Percentiles rank a stretch among this genome's conserved stretches.
These are phyloP conservation scores for Agrochola lota DNA, from an alignment of 2,888 invertebrate genomes.

Conservation along the genomic window DNA sequence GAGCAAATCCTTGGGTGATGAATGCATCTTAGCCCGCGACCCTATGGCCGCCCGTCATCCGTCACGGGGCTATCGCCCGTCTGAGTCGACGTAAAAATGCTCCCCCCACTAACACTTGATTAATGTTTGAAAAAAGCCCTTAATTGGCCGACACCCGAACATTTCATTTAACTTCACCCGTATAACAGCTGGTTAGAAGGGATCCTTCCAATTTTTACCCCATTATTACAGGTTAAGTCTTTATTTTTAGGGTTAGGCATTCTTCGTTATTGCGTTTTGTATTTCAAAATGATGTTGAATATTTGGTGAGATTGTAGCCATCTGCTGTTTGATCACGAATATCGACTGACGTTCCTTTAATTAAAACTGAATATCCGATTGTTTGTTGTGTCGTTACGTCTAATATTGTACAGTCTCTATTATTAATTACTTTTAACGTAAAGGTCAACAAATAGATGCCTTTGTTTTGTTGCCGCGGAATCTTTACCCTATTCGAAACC, in stretches of 20 bases:
- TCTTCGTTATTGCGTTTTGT: conserved; percentile 39
- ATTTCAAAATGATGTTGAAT: conserved; percentile 35
- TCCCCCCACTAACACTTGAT: conserved; percentile 86
- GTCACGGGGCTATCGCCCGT: conserved; percentile 82
- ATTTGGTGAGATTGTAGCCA: conserved; percentile 39
- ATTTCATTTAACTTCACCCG: conserved; percentile 84
- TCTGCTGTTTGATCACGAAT: conserved; percentile 32
- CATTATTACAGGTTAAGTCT: conserved; percentile 66
- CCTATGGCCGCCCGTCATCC: conserved; percentile 78
- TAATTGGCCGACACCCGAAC: conserved; percentile 82
- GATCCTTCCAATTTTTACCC: conserved; percentile 67
- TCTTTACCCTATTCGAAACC: neutral
- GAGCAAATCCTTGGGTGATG: conserved; percentile 76
- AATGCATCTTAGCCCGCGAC: conserved; percentile 79
- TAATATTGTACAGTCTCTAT: neutral
- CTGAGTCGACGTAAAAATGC: conserved; percentile 85
- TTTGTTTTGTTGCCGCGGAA: conserved; percentile 17
- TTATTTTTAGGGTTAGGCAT: conserved; percentile 51
- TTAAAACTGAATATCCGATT: conserved; percentile 9
- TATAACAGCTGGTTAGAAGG: conserved; percentile 76
- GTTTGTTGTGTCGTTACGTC: conserved; percentile 5
- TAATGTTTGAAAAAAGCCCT: conserved; percentile 89
- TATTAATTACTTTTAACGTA: conserved; percentile 19
- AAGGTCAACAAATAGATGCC: conserved; percentile 13
- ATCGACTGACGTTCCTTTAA: conserved; percentile 9